Base-by-base conservation (phyloP, 2,888 invertebrate species). In the Agonopterix arenella region DNA sequence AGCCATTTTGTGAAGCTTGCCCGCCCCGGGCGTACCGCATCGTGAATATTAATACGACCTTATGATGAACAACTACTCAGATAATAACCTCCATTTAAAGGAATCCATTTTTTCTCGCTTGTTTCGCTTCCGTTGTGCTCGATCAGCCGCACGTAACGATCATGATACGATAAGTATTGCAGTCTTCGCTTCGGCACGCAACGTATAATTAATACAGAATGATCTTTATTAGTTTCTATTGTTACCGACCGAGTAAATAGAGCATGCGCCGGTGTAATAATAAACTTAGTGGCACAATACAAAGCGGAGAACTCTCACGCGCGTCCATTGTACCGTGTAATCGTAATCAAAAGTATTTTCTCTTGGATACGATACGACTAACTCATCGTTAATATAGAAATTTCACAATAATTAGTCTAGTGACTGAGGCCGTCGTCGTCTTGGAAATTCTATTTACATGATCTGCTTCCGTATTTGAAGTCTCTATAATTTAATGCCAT, bases 1-100 rank as follows among this genome's bases (percentile, higher is more conserved):
- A 78, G 84, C 86, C 86, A 88, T 88, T 84, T 86, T 84, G 86
- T 84, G 75, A 73, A 79, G 80, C 79, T 79, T 76, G 79, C 73
- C 68, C 70, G 80, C 73, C 72, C 74, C 72, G 73, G 64, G 75
- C 72, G 76, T 70, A 68, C 72, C 65, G 68, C 75, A 71, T 64
- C 68, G 73, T 76, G 85, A 80, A 85, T 85, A 80, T 77, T 82
- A 84, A 85, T 75, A 76, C 70, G 61, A 72, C 70, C 75, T 73
- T 74, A 78, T 73, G 67, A 78, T 74, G 65, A 69, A 73, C 55
- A 51, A 64, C 61, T 60, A 65, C 60, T 63, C 64, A 53, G 65
- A 69, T 70, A 70, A 70, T 68, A 70, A 60, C 62, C 61, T 54
- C 64, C 64, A 73, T 72, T 72, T 60, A 64, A 68, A 63, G 66